These are phyloP conservation scores for Dasyprocta punctata DNA, from an alignment of 2,113 vertebrate species.

Conservation along the genomic window DNA sequence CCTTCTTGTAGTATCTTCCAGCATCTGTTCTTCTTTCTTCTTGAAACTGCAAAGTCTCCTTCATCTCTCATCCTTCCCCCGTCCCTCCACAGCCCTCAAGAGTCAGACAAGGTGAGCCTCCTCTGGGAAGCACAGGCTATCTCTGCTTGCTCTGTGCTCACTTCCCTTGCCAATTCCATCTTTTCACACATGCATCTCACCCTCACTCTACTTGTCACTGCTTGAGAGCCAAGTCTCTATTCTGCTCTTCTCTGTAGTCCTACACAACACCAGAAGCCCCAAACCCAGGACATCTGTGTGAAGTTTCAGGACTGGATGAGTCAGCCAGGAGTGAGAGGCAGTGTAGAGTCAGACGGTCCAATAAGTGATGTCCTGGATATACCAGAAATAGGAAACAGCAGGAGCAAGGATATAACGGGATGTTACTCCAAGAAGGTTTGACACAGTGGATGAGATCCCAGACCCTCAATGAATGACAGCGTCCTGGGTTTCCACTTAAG, in stretches of 20 bases:
- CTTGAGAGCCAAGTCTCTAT: background rate
- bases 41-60: background rate
- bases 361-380: background rate
- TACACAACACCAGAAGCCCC: background rate
- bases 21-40: background rate
- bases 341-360: background rate
- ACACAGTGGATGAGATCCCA: background rate
- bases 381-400: no score
- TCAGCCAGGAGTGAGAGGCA: background rate
- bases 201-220: background rate
- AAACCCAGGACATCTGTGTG: background rate
- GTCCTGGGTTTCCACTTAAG: background rate
- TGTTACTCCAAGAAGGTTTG: background rate
- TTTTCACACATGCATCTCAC: rapidly evolving
- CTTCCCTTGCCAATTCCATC: background rate
- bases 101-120: no score
- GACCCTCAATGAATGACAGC: background rate
- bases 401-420: background rate
- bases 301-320: background rate
- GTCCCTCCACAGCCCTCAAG: background rate
- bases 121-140: background rate
- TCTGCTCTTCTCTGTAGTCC: background rate
- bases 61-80: background rate
- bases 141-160: background rate
- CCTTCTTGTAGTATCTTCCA: background rate